Evolutionary conservation across 2,797 vertebrate species (phyloP), one percentile per base, ranked within the genome.

Genomic region (Psittacula echo): DNA sequence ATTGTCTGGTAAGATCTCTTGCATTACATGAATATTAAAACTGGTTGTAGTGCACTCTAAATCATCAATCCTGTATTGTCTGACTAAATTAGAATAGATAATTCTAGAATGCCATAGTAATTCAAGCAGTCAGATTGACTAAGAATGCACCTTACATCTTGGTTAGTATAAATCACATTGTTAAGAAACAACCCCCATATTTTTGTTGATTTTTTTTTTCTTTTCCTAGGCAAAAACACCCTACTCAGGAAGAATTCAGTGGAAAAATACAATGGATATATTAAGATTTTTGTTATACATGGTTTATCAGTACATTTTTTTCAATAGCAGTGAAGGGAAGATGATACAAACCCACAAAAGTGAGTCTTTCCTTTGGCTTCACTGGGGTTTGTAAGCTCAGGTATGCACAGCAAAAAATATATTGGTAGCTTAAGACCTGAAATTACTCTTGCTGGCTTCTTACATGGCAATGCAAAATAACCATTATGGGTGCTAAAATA

Each of bases 101-200:
- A 72, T 76, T 83, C 80, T 64, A 54, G 58, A 72, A 87, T 41
- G 15, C 21, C 22, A 24, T 47, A 37, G 13, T 62, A 47, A 89
- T 53, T 62, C 15, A 60, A 58, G 8, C 21, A 30, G 47, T 84
- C 44, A 21, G n/a, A 64, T 7, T 62, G 32, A 67, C 23, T 61
- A 50, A 71, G 30, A 47, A 51, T 60, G 7, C 12, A 72, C 22
- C 14, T 84, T 54, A 12, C 15, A 21, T 44, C 65, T 53, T 29
- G 21, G 20, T 17, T 39, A 41, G 3, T 14, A 41, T 65, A 85
- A 73, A 56, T 68, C 42, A 42, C 23, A 50, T 23, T 24, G 13
- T n/a, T 74, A 66, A 66, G 65, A 77, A 29, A 39, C 1, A 5
- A 37, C n/a, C 26, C 2, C 3, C 1, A 0, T 29, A 5, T 65